Percentiles rank a stretch among this genome's conserved stretches.
Conservation (phyloP, 2,888 invertebrate species). For the Drosophila picticornis region DNA sequence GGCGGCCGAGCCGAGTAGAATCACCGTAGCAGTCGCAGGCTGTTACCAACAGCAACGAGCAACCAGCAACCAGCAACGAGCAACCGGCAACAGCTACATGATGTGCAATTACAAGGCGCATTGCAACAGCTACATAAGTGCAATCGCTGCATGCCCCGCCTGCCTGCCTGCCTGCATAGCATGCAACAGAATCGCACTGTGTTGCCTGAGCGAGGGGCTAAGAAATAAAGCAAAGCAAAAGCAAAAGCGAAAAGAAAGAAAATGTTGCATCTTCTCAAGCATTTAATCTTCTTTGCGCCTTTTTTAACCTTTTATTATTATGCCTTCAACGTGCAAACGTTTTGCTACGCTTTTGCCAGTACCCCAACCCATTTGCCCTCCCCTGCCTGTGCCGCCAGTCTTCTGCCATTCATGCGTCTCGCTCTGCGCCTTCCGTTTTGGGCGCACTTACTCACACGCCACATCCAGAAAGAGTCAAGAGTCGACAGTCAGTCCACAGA, state of each 20-base stretch:
- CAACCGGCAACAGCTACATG: constrained; percentile 65
- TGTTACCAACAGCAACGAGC: constrained; percentile 64
- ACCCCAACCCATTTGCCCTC: background rate
- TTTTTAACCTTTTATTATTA: constrained; percentile 82
- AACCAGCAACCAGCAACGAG: constrained; percentile 36
- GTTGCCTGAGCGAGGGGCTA: background rate
- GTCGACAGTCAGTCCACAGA: constrained; percentile 11
- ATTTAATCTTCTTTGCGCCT: constrained; percentile 83
- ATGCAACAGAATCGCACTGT: constrained; percentile 32
- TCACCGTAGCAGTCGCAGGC: constrained; percentile 47
- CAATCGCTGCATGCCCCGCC: constrained; percentile 77
- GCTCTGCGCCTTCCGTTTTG: constrained; percentile 70
- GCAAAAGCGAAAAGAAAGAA: constrained; percentile 59
- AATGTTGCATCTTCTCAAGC: constrained; percentile 81
- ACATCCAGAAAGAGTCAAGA: constrained; percentile 28
- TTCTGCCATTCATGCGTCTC: constrained; percentile 45
- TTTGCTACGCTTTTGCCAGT: constrained; percentile 76
- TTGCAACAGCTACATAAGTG: constrained; percentile 68
- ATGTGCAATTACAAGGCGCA: constrained; percentile 66
- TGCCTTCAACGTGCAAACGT: constrained; percentile 82
- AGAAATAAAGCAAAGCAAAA: constrained; percentile 32
- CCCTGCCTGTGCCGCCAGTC: background rate
- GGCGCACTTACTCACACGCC: constrained; percentile 80
- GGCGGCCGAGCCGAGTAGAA: constrained; percentile 57
- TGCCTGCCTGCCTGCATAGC: constrained; percentile 17